Evolutionary conservation across 2,113 vertebrate species (phyloP), one percentile per base, ranked within the genome.

Genomic region (Theristicus caerulescens): DNA sequence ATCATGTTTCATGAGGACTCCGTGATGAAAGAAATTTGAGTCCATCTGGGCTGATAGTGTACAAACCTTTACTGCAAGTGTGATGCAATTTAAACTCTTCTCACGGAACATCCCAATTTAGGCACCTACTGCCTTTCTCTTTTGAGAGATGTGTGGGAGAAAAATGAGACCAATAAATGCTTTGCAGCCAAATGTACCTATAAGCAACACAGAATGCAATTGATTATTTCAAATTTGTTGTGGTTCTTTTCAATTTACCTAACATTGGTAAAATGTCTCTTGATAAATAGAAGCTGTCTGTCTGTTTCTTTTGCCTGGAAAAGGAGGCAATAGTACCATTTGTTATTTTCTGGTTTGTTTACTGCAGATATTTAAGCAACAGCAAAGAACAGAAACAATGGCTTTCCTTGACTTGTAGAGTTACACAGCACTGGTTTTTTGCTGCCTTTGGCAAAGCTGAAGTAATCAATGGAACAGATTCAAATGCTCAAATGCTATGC

Each of bases 321-420:
- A 86, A 83, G 31, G 59, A 67, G 18, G n/a, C 77, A 89, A 15
- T 61, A 85, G 44, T 73, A 55, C 57, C n/a, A 83, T 91, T 92
- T 91, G 59, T 95, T 94, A 65, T 94, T 87, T 92, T 92, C 82
- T 92, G 65, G 17, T 84, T 96, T 86, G n/a, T 88, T 96, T 95
- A 83, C 72, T 79, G 64, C 66, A 82, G 62, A 77, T 42, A 84
- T 57, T 95, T 67, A 91, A 91, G 67, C 36, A 85, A 82, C 18
- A 78, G 59, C 36, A 78, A 76, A 88, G 36, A 81, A 44, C 25
- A 82, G 67, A 86, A 93, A 82, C 65, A 87, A 87, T 86, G 90
- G 16, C 38, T 88, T 95, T 96, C 51, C 52, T 84, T 94, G 67
- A 83, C 85, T 71, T 61, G 21, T 46, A 38, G 40, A 79, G 52